Evolutionary conservation across 2,888 invertebrate species (phyloP).

Genomic region (Drosophila macrothrix): DNA sequence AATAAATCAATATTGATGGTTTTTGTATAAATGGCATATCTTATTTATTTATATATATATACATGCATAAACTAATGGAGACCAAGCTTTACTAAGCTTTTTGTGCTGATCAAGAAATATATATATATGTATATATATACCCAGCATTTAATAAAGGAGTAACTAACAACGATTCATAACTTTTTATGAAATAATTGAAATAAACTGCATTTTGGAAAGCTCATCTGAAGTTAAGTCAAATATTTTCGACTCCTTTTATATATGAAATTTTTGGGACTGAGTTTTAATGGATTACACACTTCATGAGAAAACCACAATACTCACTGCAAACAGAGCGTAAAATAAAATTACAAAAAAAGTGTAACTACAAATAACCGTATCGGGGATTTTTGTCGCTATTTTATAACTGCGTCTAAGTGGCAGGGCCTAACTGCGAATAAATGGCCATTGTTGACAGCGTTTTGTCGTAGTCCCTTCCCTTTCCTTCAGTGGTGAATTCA

Average conservation of each 20-base stretch:
- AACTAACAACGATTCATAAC: neutral
- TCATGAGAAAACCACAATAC: constrained; percentile 2
- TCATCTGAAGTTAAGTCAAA: neutral
- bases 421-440: constrained; percentile 51
- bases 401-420: constrained; percentile 63
- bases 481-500: constrained; percentile 44
- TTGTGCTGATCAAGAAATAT: neutral
- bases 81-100: neutral
- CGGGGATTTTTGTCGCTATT: constrained; percentile 56
- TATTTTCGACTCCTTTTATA: neutral
- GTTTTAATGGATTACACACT: neutral
- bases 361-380: constrained; percentile 33
- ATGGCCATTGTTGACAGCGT: constrained; percentile 50
- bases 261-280: neutral
- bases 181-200: neutral
- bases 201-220: neutral
- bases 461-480: constrained; percentile 57
- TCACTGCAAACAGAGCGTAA: constrained; percentile 31
- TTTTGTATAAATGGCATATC: neutral
- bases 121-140: neutral
- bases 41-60: too few species aligned
- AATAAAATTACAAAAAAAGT: constrained; percentile 10
- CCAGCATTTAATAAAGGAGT: neutral
- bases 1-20: neutral
- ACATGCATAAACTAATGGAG: neutral